Evolutionary conservation across 2,888 invertebrate species (phyloP).

Genomic region (Andrena praecox): DNA sequence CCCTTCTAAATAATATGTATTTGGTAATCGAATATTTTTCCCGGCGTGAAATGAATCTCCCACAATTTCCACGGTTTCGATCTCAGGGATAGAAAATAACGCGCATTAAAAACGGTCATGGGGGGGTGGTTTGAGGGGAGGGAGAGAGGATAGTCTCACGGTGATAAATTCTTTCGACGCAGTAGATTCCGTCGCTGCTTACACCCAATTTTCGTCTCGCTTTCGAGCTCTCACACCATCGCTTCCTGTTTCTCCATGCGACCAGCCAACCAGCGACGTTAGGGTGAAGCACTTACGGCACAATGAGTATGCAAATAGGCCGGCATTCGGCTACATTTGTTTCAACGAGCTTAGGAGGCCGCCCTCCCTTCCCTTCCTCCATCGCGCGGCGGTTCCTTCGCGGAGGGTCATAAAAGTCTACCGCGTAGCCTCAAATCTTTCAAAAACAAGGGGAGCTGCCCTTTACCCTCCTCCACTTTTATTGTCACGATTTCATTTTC

Average conservation of each 20-base stretch:
- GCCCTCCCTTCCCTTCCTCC: background rate
- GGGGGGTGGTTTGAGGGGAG: background rate
- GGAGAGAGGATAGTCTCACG: slow-evolving; percentile 10
- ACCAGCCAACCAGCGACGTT: slow-evolving; percentile 65
- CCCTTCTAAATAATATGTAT: background rate
- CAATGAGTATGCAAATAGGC: slow-evolving; percentile 75
- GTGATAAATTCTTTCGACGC: slow-evolving; percentile 45
- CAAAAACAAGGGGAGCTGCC: slow-evolving; percentile 66
- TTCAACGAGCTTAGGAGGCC: slow-evolving; percentile 70
- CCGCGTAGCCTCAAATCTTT: slow-evolving; percentile 65
- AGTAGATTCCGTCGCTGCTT: slow-evolving; percentile 26
- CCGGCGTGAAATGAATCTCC: background rate
- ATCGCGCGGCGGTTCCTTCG: slow-evolving; percentile 54
- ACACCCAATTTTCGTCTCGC: slow-evolving; percentile 61
- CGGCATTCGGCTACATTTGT: slow-evolving; percentile 77
- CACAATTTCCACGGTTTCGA: background rate
- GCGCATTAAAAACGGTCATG: background rate
- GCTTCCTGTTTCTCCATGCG: slow-evolving; percentile 60
- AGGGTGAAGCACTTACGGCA: slow-evolving; percentile 72
- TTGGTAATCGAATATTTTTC: slow-evolving; percentile 27
- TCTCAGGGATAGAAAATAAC: background rate
- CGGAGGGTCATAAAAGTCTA: slow-evolving; percentile 66
- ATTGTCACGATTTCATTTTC: slow-evolving; percentile 66
- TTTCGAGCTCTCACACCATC: slow-evolving; percentile 49
- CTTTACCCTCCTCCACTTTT: slow-evolving; percentile 57